phyloP scores from a whole-genome alignment of 2,888 invertebrate genomes.

The Orthosia gothica region DNA sequence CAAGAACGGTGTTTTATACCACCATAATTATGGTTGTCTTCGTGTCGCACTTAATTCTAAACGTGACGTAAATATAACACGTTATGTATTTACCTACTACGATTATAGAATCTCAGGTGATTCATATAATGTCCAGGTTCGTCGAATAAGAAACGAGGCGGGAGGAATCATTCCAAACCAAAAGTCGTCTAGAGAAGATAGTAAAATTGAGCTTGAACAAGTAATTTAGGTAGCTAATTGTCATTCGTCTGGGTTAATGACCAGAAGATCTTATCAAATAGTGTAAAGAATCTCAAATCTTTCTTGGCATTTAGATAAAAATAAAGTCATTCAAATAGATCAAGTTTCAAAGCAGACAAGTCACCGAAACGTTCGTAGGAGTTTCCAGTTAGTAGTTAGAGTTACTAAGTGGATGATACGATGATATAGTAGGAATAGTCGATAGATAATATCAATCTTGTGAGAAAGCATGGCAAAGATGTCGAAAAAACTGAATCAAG shows the following conservation, averaged over 20 bases:
- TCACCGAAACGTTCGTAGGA: neutral
- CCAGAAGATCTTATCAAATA: constrained; percentile 28
- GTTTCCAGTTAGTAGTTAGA: neutral
- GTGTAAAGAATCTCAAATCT: constrained; percentile 20
- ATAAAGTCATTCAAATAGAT: neutral
- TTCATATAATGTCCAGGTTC: constrained; percentile 27
- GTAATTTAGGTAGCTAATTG: constrained; percentile 2
- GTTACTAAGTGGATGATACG: neutral
- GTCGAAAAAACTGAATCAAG: constrained; percentile 2
- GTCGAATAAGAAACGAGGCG: constrained; percentile 6
- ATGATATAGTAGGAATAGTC: neutral
- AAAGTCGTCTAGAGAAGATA: neutral
- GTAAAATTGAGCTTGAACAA: neutral
- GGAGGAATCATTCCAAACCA: neutral
- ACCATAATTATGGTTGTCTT: constrained; percentile 24
- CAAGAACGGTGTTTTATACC: constrained; percentile 13
- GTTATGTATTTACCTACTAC: constrained; percentile 20
- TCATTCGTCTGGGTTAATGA: constrained; percentile 32
- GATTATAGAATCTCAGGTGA: constrained; percentile 42
- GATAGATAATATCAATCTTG: neutral
- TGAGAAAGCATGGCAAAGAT: neutral
- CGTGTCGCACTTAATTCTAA: constrained; percentile 11
- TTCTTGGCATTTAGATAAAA: constrained; percentile 17
- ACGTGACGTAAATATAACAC: constrained; percentile 46
- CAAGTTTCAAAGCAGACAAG: constrained; percentile 10